phyloP scores from a whole-genome alignment of 2,888 invertebrate genomes.

The Cataglyphis altisquamis region DNA sequence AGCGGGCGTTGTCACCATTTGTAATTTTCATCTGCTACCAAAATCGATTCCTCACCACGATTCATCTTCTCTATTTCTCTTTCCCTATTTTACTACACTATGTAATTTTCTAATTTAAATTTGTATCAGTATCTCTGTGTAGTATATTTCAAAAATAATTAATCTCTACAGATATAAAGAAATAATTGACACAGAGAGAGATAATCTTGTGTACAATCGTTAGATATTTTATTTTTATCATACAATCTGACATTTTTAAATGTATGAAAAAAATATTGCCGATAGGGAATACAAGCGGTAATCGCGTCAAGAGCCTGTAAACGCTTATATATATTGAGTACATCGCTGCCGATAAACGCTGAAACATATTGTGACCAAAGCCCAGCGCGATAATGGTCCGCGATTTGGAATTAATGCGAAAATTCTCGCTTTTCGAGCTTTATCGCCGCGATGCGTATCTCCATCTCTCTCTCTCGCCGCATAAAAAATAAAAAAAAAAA shows the following conservation, averaged over 20 bases:
- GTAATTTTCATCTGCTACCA: neutral
- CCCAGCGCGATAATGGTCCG: constrained; percentile 52
- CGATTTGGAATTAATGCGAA: constrained; percentile 59
- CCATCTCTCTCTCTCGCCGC: neutral
- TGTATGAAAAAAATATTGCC: constrained; percentile 13
- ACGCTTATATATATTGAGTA: constrained; percentile 33
- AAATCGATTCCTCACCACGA: neutral
- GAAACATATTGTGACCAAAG: constrained; percentile 55
- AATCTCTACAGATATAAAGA: neutral
- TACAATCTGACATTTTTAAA: constrained; percentile 31
- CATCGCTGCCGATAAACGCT: constrained; percentile 47
- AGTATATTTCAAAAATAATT: neutral
- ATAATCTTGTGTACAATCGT: neutral
- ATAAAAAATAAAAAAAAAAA: constrained; percentile 32
- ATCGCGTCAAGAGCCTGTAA: constrained; percentile 33
- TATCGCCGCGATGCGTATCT: constrained; percentile 48
- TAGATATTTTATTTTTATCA: constrained; percentile 8
- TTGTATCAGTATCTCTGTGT: neutral
- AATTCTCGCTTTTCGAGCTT: constrained; percentile 47
- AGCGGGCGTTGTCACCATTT: neutral
- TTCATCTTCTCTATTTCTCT: neutral
- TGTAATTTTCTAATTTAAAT: neutral
- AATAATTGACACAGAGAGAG: neutral
- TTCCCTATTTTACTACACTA: neutral
- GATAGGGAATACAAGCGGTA: neutral